A percentile compares a stretch with the other conserved stretches of the same genome.
These are phyloP conservation scores for Lytechinus variegatus DNA, from an alignment of 35 echinoderm and acorn worm genomes.

Conservation along the genomic window DNA sequence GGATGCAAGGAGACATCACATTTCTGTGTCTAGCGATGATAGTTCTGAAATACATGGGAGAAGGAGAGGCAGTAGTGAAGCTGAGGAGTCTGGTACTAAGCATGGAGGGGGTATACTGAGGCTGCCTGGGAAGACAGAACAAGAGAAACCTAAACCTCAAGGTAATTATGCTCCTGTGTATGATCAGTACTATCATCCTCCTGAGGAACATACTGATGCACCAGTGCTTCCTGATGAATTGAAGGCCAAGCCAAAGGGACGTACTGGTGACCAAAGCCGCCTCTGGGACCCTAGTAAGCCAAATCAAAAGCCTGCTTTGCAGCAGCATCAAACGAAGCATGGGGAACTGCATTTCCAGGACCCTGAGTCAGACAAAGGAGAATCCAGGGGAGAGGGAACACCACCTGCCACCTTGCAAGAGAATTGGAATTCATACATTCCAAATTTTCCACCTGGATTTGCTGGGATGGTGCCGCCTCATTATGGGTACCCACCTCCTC, in stretches of 20 bases:
- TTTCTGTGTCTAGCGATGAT: constrained; percentile 25
- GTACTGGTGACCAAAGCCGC: constrained; percentile 34
- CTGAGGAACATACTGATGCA: neutral
- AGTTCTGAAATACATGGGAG: neutral
- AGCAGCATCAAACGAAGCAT: constrained; percentile 12
- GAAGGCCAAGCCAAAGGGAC: constrained; percentile 45
- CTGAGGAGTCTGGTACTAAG: constrained; percentile 1
- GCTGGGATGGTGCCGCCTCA: constrained; percentile 21
- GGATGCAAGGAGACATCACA: constrained; percentile 23
- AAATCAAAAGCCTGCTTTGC: constrained; percentile 50
- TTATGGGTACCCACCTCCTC: neutral
- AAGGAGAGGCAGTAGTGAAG: constrained; percentile 50
- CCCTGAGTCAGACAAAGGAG: constrained; percentile 18
- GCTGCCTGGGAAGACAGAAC: constrained; percentile 46
- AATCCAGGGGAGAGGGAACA: constrained; percentile 1
- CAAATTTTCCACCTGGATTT: constrained; percentile 37
- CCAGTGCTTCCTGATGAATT: constrained; percentile 26
- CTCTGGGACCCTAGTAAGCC: constrained; percentile 64
- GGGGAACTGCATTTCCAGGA: constrained; percentile 53
- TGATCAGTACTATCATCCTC: constrained; percentile 52
- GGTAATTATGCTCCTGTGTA: constrained; percentile 37
- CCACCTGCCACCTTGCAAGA: neutral
- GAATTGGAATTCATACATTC: constrained; percentile 29
- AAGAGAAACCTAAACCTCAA: constrained; percentile 29
- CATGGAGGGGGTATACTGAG: constrained; percentile 52